Evolutionary conservation across 2,113 vertebrate genomes (phyloP).

Genomic region (Anser brachyrhynchus): DNA sequence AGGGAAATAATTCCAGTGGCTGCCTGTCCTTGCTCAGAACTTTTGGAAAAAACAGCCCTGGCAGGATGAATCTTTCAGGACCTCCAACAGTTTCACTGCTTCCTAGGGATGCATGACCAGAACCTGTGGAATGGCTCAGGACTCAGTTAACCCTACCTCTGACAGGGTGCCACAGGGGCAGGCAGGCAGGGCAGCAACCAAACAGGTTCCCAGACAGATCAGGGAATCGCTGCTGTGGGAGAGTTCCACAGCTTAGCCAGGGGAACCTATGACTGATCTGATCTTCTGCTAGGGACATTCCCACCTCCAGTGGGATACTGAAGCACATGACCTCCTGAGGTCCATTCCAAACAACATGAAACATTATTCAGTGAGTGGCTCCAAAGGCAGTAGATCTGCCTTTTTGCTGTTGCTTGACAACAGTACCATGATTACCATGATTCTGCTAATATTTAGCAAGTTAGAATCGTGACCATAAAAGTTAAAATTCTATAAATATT

Average conservation of each 20-base stretch:
- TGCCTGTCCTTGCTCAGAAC: not conserved
- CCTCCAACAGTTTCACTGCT: not conserved
- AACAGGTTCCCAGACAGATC: accelerated
- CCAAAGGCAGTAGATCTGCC: not conserved
- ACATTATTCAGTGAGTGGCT: not conserved
- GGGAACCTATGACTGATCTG: not conserved
- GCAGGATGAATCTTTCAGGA: not conserved
- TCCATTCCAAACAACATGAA: not conserved
- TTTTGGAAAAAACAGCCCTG: not conserved
- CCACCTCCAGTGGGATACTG: not conserved
- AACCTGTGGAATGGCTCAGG: not conserved
- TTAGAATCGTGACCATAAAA: not conserved
- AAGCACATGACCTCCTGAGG: not conserved
- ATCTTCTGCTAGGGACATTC: not conserved
- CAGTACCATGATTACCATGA: not conserved
- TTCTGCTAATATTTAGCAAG: not conserved
- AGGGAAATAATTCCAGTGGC: not conserved
- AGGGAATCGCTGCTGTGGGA: not conserved
- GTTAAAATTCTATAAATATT: not conserved
- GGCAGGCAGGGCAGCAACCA: accelerated
- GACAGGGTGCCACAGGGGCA: accelerated
- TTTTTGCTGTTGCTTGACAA: not conserved
- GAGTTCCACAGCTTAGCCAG: not conserved
- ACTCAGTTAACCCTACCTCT: accelerated
- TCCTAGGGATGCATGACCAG: not conserved